Percentiles rank a stretch among this genome's conserved stretches.
Evolutionary conservation across 1,140 invertebrate genomes (phyloP).

Genomic region (Pachyrhynchus sulphureomaculatus): DNA sequence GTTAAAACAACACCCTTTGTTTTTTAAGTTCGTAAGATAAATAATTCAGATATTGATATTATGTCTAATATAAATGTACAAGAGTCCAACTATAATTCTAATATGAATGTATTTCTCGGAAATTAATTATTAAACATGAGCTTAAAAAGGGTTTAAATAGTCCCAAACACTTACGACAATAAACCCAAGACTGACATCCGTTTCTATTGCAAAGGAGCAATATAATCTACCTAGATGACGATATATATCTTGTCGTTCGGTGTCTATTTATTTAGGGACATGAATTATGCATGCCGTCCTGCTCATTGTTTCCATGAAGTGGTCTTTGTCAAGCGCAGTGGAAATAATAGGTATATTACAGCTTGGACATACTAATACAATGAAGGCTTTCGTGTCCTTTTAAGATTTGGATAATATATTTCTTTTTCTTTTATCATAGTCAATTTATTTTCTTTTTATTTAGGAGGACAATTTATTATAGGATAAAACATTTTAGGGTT

Average conservation of each 20-base stretch:
- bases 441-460: too few species aligned
- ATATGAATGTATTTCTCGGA: too few species aligned
- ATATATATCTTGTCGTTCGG: conserved; percentile 30
- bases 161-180: not conserved
- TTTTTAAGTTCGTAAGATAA: too few species aligned
- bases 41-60: too few species aligned
- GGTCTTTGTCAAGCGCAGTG: not conserved
- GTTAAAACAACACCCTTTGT: too few species aligned
- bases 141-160: too few species aligned
- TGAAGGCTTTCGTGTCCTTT: not conserved
- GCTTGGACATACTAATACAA: not conserved
- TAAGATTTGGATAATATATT: not conserved
- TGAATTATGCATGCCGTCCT: conserved; percentile 41
- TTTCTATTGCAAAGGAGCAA: not conserved
- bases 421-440: not conserved
- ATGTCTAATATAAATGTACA: too few species aligned
- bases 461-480: too few species aligned
- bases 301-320: conserved; percentile 26
- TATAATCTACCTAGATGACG: conserved; percentile 31
- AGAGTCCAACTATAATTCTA: too few species aligned
- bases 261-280: conserved; percentile 41
- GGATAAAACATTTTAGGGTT: too few species aligned
- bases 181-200: not conserved
- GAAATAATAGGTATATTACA: conserved; percentile 6
- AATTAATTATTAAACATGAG: too few species aligned